Conservation (phyloP, 2,888 invertebrate genomes). For the Parapristionchus giblindavisi region DNA sequence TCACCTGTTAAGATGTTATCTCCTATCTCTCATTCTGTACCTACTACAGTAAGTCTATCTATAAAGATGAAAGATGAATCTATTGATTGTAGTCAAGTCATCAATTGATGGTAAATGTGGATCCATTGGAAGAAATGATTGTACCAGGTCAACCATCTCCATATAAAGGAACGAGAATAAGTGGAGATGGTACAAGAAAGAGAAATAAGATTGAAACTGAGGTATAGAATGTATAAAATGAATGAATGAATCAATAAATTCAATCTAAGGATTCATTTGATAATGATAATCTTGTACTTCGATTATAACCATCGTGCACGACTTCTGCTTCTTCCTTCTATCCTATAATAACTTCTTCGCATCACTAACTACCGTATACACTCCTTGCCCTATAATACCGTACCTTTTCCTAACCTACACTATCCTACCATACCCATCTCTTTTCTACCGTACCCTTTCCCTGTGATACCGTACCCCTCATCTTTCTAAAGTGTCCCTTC, state of each 20-base stretch:
- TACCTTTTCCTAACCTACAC: not conserved
- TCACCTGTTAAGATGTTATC: slow-evolving; percentile 22
- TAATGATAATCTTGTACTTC: not conserved
- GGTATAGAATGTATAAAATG: slow-evolving; percentile 46
- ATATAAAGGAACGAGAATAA: slow-evolving; percentile 44
- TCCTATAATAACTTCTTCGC: slow-evolving; percentile 9
- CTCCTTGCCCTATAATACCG: not conserved
- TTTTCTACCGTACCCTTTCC: not conserved
- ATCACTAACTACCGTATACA: not conserved
- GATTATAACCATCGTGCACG: slow-evolving; percentile 5
- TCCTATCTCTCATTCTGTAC: not conserved
- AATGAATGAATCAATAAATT: not conserved
- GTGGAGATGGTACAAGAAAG: slow-evolving; percentile 40
- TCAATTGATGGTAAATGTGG: slow-evolving; percentile 29
- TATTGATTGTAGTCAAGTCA: slow-evolving; percentile 3
- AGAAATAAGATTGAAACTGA: slow-evolving; percentile 42
- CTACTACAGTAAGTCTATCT: slow-evolving; percentile 13
- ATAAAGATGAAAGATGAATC: not conserved
- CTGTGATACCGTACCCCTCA: not conserved
- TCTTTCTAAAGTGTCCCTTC: not conserved
- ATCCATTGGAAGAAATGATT: not conserved
- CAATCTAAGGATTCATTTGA: slow-evolving; percentile 21
- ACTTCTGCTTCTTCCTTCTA: slow-evolving; percentile 5
- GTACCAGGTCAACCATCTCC: slow-evolving; percentile 42
- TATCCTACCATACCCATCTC: not conserved